Conservation (phyloP, 2,113 vertebrate genomes). For the Microcebus tavaratra region DNA sequence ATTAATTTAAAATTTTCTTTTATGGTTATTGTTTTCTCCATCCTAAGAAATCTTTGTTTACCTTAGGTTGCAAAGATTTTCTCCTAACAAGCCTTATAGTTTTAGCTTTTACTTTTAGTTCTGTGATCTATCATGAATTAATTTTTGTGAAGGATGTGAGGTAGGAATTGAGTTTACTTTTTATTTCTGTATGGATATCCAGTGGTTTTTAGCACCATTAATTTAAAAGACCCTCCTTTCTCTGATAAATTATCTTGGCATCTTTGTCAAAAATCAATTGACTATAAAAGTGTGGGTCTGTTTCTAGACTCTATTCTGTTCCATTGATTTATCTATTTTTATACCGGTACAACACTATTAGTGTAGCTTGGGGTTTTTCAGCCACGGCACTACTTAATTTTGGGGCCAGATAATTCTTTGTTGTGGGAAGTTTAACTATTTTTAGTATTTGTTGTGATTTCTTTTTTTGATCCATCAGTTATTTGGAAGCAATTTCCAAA, state of each 20-base stretch:
- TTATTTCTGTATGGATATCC: not conserved
- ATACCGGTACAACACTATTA: not conserved
- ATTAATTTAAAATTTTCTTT: slow-evolving; percentile 5
- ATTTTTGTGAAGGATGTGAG: not conserved
- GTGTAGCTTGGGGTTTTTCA: not conserved
- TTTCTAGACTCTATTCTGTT: not conserved
- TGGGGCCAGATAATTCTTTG: not conserved
- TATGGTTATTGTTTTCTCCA: not conserved
- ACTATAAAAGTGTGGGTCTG: not conserved
- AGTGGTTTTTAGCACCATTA: not conserved
- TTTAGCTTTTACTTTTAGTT: slow-evolving; percentile 37
- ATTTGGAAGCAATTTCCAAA: slow-evolving; percentile 18
- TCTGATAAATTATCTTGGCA: not conserved
- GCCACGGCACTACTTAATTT: not conserved
- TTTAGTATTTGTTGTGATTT: not conserved
- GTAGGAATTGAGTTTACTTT: not conserved
- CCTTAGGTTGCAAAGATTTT: not conserved
- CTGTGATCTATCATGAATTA: not conserved
- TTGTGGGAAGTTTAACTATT: not conserved
- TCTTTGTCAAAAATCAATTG: not conserved
- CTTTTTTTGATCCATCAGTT: not conserved
- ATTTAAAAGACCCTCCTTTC: not conserved
- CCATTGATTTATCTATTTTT: not conserved
- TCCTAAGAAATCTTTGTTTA: slow-evolving; percentile 43
- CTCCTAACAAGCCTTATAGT: not conserved